These are phyloP conservation scores for Rousettus leschenaultii DNA, from an alignment of 2,113 vertebrate species.

Conservation along the genomic window DNA sequence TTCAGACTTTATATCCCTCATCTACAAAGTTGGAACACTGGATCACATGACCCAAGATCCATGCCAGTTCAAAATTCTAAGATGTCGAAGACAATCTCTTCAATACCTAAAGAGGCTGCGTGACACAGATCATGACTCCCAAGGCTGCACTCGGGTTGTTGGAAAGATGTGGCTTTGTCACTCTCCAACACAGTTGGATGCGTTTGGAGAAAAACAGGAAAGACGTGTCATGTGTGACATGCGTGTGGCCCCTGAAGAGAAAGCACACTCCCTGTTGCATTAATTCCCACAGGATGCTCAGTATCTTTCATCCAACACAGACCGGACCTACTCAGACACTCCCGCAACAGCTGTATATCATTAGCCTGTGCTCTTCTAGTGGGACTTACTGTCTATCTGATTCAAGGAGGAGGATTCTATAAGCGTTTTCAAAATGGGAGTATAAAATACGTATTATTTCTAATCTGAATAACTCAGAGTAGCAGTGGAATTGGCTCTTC, in stretches of 20 bases:
- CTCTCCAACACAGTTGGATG: background rate
- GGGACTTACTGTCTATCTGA: background rate
- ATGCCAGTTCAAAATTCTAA: background rate
- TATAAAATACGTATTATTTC: background rate
- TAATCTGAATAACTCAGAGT: background rate
- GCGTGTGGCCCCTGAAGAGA: background rate
- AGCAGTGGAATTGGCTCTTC: background rate
- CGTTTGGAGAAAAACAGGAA: background rate
- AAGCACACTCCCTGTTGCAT: background rate
- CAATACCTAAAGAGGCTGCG: background rate
- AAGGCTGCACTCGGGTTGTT: background rate
- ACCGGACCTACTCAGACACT: background rate
- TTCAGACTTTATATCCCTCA: background rate
- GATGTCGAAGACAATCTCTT: background rate
- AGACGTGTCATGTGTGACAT: background rate
- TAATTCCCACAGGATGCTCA: background rate
- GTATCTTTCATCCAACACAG: background rate
- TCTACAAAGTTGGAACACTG: background rate
- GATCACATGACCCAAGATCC: background rate
- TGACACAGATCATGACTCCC: background rate
- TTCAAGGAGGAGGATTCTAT: background rate
- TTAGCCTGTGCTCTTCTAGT: background rate
- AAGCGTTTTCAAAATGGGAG: constrained; percentile 24
- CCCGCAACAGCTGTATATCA: background rate
- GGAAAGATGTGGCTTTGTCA: background rate